A percentile compares a stretch with the other conserved stretches of the same genome.
Conservation (phyloP, 2,888 invertebrate species). For the Dendrolimus houi region DNA sequence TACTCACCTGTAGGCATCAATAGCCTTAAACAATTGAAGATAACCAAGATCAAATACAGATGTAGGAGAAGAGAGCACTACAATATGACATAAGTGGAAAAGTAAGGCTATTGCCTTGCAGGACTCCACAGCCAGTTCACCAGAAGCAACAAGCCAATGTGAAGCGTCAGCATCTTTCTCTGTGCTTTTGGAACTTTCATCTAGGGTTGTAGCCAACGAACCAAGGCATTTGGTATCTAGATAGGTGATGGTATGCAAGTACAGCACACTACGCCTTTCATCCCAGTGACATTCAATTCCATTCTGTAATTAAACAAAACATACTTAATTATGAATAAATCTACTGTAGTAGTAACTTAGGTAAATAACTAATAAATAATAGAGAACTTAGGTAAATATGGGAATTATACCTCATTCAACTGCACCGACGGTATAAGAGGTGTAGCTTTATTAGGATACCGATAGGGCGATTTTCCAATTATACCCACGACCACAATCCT, state of each 20-base stretch:
- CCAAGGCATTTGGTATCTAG: constrained; percentile 53
- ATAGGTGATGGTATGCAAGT: constrained; percentile 71
- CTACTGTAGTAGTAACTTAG: background rate
- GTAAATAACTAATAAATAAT: too few relatives aligned
- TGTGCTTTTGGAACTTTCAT: constrained; percentile 47
- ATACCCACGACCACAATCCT: constrained; percentile 83
- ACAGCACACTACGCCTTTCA: constrained; percentile 63
- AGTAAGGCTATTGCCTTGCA: constrained; percentile 85
- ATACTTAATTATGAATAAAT: background rate
- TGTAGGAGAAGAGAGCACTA: constrained; percentile 71
- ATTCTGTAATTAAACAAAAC: constrained; percentile 44
- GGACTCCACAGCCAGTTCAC: constrained; percentile 60
- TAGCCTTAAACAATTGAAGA: constrained; percentile 86
- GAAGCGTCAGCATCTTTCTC: constrained; percentile 60
- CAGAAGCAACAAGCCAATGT: constrained; percentile 80
- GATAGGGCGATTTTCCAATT: constrained; percentile 82
- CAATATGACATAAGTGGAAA: constrained; percentile 88
- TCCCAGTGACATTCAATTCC: constrained; percentile 78
- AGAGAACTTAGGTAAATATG: background rate
- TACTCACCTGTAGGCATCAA: constrained; percentile 84
- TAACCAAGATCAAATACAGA: constrained; percentile 86
- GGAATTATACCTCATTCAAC: constrained; percentile 45
- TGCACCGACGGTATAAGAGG: constrained; percentile 70
- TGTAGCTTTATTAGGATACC: constrained; percentile 80
- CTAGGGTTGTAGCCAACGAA: constrained; percentile 39